Base-by-base conservation (phyloP, 1,140 invertebrate species). In the Pseudomyrmex concolor region DNA sequence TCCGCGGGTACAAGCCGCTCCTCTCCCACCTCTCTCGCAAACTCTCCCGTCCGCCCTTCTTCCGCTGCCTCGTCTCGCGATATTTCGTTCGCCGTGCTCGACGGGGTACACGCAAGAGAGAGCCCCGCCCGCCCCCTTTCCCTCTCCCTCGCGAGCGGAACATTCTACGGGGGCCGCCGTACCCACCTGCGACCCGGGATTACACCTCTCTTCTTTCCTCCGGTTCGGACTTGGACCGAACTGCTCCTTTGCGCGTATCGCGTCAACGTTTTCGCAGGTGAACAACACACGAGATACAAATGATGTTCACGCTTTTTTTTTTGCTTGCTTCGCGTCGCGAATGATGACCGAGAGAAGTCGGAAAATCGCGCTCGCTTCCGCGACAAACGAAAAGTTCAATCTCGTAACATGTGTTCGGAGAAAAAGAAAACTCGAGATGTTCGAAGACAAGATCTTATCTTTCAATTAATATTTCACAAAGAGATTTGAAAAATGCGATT, bases 1-100 rank as follows among this genome's bases (percentile, higher is more conserved):
- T 94, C 93, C 90, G 90, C 93, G 89, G 91, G 92, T 91, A 93
- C 87, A 89, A 90, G 71, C 71, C 66, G 63, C 62, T 85, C 63
- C 50, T 66, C 86, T 85, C 85, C 74, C 84, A 78, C 84, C 83
- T 84, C 25, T 50, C 50, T 43, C 51, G 64, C 74, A 19, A 59
- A 78, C 62, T 55, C n/a, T 34, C 34, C 12, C 19, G n/a, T 22
- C 25, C 63, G 10, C 19, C 15, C 15, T 2, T 22, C 17, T 34
- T 34, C 66, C 55, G 2, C 17, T 64, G 48, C 25, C 74, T 43
- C 72, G 7, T 70, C 64, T 51, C 66, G 66, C 54, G 54, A 80
- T 80, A 80, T 80, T 80, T 80, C 66, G 51, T 64, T 54, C 72
- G 60, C 48, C 60, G 59, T 45, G 68, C 66, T 57, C 64, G 55